Conservation (phyloP, 1,140 invertebrate species). For the Hypsibius dujardini region DNA sequence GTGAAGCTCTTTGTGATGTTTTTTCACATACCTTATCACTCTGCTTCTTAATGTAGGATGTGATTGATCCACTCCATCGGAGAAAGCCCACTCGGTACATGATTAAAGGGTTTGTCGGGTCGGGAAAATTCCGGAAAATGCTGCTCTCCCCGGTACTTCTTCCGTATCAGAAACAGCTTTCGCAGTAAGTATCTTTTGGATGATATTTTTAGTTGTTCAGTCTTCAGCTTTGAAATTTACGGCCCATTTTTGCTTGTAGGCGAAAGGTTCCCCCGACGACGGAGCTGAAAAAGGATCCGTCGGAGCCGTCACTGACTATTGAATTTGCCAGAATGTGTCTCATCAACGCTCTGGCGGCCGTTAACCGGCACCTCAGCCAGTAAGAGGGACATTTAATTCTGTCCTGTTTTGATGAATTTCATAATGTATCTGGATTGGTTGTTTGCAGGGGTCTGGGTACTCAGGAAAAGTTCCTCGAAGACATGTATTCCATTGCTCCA, state of each 20-base stretch:
- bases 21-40: conserved; percentile 14
- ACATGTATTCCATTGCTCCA: background rate
- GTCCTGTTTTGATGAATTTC: background rate
- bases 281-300: conserved; percentile 22
- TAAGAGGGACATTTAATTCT: background rate
- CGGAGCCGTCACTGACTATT: conserved; percentile 64
- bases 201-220: too few species aligned
- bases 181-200: too few species aligned
- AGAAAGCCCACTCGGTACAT: conserved; percentile 43
- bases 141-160: conserved; percentile 30
- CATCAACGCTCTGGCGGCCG: conserved; percentile 50
- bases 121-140: conserved; percentile 46
- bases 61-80: conserved; percentile 46
- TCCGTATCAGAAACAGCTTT: conserved; percentile 25
- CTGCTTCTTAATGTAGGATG: conserved; percentile 16
- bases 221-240: too few species aligned
- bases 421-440: too few species aligned
- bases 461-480: too few species aligned
- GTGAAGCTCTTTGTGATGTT: background rate
- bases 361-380: conserved; percentile 19
- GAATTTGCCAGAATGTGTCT: conserved; percentile 74
- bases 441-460: too few species aligned
- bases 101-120: conserved; percentile 44
- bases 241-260: too few species aligned
- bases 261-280: background rate